Evolutionary conservation across 2,888 invertebrate genomes (phyloP).

Genomic region (Oligia strigilis): DNA sequence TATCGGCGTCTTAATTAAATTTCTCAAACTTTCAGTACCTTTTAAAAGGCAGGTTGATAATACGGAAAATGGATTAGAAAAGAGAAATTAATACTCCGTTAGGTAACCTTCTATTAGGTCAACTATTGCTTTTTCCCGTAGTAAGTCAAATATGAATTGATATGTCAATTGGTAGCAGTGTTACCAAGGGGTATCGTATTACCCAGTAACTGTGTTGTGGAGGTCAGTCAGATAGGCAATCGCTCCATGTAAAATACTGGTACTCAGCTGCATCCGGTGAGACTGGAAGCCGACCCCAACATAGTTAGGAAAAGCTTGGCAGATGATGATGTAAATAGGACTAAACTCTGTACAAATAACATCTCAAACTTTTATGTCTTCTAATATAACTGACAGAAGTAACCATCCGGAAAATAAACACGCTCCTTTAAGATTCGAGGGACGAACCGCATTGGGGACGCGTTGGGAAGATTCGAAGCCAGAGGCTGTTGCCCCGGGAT

Average conservation of each 20-base stretch:
- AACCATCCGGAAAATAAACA: constrained; percentile 86
- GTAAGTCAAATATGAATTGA: constrained; percentile 6
- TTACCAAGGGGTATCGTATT: neutral
- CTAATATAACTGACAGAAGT: constrained; percentile 75
- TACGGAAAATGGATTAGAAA: constrained; percentile 17
- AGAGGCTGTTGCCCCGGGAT: constrained; percentile 77
- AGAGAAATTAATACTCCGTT: neutral
- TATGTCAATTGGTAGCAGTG: neutral
- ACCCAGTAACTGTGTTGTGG: neutral
- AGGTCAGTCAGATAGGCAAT: neutral
- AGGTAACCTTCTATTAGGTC: neutral
- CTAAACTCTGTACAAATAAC: constrained; percentile 36
- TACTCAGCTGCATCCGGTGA: neutral
- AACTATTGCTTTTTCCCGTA: neutral
- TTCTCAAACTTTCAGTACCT: constrained; percentile 47
- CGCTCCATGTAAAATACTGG: neutral
- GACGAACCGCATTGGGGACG: constrained; percentile 68
- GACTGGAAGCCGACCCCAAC: neutral
- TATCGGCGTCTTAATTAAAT: constrained; percentile 60
- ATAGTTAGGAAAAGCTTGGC: neutral
- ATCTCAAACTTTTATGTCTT: constrained; percentile 61
- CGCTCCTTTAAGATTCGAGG: constrained; percentile 77
- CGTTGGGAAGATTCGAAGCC: constrained; percentile 76
- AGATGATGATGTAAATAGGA: neutral
- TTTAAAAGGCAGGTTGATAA: constrained; percentile 12